These are phyloP conservation scores for Agraylea sexmaculata DNA, from an alignment of 1,140 invertebrate genomes.

Conservation along the genomic window DNA sequence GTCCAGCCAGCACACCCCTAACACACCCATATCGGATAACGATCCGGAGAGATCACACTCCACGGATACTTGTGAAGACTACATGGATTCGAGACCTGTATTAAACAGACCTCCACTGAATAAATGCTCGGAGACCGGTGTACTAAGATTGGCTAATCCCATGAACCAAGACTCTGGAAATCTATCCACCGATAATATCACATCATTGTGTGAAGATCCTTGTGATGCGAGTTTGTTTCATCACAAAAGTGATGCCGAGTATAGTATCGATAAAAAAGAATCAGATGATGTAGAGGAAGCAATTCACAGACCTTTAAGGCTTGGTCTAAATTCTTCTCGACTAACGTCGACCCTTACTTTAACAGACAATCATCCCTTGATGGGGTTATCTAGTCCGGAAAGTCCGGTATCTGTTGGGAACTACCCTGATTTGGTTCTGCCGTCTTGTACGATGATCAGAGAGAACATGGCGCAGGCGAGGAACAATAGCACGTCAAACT, in stretches of 20 bases:
- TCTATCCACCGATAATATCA: not conserved
- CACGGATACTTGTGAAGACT: too few species aligned
- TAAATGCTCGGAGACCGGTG: too few species aligned
- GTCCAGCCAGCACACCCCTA: constrained; percentile 17
- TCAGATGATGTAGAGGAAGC: constrained; percentile 5
- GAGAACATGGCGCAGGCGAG: not conserved
- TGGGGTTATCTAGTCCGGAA: constrained; percentile 21
- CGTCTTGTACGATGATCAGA: constrained; percentile 9
- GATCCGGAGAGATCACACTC: too few species aligned
- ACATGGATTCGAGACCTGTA: too few species aligned
- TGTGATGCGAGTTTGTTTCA: constrained; percentile 5
- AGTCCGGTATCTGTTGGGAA: constrained; percentile 18
- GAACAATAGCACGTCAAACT: constrained; percentile 9
- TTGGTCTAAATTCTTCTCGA: constrained; percentile 1
- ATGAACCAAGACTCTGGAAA: constrained; percentile 7
- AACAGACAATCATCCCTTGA: constrained; percentile 20
- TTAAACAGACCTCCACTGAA: not conserved
- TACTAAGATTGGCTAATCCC: constrained; percentile 13
- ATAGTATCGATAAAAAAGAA: not conserved
- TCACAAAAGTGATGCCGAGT: constrained; percentile 4
- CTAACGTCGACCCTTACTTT: constrained; percentile 17
- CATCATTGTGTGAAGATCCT: constrained; percentile 11
- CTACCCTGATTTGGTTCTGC: constrained; percentile 19
- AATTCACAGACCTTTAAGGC: not conserved
- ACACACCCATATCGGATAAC: constrained; percentile 11